phyloP scores from a whole-genome alignment of 2,113 vertebrate species.

The Tychaedon coryphoeus region DNA sequence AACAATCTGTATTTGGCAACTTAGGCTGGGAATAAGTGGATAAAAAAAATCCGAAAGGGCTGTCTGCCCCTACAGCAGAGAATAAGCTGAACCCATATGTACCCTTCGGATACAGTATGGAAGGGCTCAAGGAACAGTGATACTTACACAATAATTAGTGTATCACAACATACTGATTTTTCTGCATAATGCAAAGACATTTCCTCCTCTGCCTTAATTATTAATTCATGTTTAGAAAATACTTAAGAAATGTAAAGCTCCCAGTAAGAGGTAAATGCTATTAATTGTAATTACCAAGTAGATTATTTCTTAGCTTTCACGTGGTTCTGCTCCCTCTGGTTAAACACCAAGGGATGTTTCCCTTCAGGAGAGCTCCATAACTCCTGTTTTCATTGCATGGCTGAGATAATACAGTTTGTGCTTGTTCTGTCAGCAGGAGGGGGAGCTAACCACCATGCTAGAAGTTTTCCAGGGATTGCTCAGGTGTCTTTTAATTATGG shows the following conservation, averaged over 20 bases:
- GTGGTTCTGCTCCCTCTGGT: not conserved
- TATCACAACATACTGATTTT: not conserved
- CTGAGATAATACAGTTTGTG: not conserved
- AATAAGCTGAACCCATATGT: not conserved
- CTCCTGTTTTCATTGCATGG: not conserved
- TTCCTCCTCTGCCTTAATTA: not conserved
- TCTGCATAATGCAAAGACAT: not conserved
- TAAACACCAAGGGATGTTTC: not conserved
- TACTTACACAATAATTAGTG: not conserved
- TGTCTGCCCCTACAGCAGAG: not conserved
- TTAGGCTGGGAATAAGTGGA: not conserved
- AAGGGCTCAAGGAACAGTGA: not conserved
- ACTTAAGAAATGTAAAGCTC: conserved; percentile 12
- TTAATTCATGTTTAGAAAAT: conserved; percentile 34
- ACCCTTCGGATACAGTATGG: fast-evolving
- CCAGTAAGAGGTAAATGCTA: conserved; percentile 3
- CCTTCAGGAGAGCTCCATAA: not conserved
- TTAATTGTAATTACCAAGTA: conserved; percentile 9
- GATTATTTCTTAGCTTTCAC: not conserved
- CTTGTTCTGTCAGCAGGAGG: not conserved
- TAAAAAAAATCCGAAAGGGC: fast-evolving
- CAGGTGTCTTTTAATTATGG: not conserved
- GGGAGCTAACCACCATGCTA: not conserved
- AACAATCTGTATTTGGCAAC: not conserved
- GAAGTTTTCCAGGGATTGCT: not conserved